These are phyloP conservation scores for Bovichtus diacanthus DNA, from an alignment of 2,797 vertebrate genomes.

Conservation along the genomic window DNA sequence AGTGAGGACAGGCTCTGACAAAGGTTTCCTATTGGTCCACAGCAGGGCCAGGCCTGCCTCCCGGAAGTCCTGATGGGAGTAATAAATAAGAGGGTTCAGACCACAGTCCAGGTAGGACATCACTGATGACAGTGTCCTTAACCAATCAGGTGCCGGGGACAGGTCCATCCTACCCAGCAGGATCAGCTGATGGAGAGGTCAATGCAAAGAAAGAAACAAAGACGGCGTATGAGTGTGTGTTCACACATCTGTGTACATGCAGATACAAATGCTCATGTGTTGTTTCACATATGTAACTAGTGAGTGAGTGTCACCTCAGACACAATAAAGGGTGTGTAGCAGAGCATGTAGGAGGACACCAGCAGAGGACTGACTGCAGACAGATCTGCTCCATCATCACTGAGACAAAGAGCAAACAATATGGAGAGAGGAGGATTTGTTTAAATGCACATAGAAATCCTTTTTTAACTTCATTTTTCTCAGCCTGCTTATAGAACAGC, in stretches of 20 bases:
- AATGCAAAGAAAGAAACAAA: slow-evolving; percentile 10
- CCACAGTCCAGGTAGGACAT: slow-evolving; percentile 84
- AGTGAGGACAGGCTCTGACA: slow-evolving; percentile 79
- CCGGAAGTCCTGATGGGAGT: slow-evolving; percentile 78
- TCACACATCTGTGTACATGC: background rate
- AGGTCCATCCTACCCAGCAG: slow-evolving; percentile 77
- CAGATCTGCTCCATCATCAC: slow-evolving; percentile 72
- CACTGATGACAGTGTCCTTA: slow-evolving; percentile 82
- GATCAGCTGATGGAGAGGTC: slow-evolving; percentile 70
- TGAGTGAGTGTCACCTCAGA: slow-evolving; percentile 78
- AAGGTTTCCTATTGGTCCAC: slow-evolving; percentile 75
- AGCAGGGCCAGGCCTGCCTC: slow-evolving; percentile 76
- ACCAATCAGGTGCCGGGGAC: slow-evolving; percentile 79
- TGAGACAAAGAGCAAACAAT: slow-evolving; percentile 29
- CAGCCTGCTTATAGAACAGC: background rate
- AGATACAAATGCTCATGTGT: background rate
- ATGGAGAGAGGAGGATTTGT: background rate
- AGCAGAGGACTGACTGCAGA: slow-evolving; percentile 79
- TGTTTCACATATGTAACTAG: slow-evolving; percentile 1
- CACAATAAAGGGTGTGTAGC: slow-evolving; percentile 81
- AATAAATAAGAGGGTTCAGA: slow-evolving; percentile 85
- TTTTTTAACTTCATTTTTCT: background rate
- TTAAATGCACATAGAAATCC: background rate
- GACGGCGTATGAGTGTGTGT: background rate
- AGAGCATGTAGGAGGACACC: slow-evolving; percentile 76